A percentile compares a stretch with the other conserved stretches of the same genome.
Evolutionary conservation across 1,140 invertebrate genomes (phyloP).

Genomic region (Diprion similis): DNA sequence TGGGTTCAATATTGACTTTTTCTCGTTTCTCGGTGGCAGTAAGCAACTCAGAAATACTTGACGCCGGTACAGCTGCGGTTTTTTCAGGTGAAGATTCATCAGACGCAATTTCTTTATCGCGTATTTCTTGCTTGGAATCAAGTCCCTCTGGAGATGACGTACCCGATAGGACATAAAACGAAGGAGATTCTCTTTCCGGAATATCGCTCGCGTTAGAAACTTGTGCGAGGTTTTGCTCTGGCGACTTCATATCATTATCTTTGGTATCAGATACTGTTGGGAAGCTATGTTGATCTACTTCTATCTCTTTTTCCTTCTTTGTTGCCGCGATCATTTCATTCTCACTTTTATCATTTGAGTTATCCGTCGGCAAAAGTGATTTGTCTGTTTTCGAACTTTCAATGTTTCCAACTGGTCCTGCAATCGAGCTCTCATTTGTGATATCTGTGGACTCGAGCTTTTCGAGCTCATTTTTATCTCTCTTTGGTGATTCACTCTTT

Average conservation of each 20-base stretch:
- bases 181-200: conserved; percentile 3
- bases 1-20: neutral
- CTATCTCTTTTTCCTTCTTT: neutral
- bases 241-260: neutral
- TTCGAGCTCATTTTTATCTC: neutral
- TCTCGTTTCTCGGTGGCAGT: neutral
- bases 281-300: neutral
- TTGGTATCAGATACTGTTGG: neutral
- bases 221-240: neutral
- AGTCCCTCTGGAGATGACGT: neutral
- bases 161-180: conserved; percentile 11
- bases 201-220: conserved; percentile 47
- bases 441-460: neutral
- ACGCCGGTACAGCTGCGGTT: conserved; percentile 8
- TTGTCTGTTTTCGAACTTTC: conserved; percentile 2
- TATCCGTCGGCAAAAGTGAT: conserved; percentile 23
- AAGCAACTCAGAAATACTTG: neutral
- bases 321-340: neutral
- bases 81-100: neutral
- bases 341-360: conserved; percentile 25
- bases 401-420: neutral
- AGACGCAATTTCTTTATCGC: neutral
- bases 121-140: neutral
- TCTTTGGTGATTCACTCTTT: neutral
- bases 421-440: neutral